Evolutionary conservation across 2,888 invertebrate species (phyloP), one percentile per base, ranked within the genome.

Genomic region (Microplitis deprimator): DNA sequence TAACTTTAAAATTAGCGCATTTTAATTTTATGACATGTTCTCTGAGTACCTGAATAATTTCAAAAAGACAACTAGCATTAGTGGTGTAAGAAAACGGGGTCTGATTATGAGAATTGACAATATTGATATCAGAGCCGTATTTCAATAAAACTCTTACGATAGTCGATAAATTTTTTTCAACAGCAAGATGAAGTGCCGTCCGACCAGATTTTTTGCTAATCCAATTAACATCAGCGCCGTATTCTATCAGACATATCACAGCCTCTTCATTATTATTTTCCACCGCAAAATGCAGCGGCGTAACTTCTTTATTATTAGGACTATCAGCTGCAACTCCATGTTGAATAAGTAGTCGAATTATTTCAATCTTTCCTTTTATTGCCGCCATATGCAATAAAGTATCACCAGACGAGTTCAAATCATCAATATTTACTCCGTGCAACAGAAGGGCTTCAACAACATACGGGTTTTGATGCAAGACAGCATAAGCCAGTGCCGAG

Each of bases 401-500:
- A 50, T 50, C 50, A 50, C 50, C 50, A 50, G 3, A 13, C 8
- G 8, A 1, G 13, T 10, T 50, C 13, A 50, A 13, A 50, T 50
- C 0, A 13, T 50, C 13, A 50, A 13, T 5, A 67, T 72, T 29
- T 16, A 50, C 70, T 3, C 69, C 70, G 39, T 71, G 38, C 29
- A 68, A 40, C 17, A 78, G 17, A n/a, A 75, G 62, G 6, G 73
- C 17, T 64, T 76, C 59, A 10, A 78, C 71, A 3, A 78, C 64
- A 10, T 62, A 50, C 7, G 20, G 6, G 39, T n/a, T 39, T 10
- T 60, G 64, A 0, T n/a, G 5, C 29, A 16, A 39, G 10, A 40
- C 68, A 2, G 78, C 75, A 0, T 39, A 10, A 61, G 71, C 71
- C 7, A 78, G 68, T 0, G 64, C 10, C 1, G 69, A 73, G 1